Evolutionary conservation across 2,113 vertebrate species (phyloP).

Genomic region (Uria lomvia): DNA sequence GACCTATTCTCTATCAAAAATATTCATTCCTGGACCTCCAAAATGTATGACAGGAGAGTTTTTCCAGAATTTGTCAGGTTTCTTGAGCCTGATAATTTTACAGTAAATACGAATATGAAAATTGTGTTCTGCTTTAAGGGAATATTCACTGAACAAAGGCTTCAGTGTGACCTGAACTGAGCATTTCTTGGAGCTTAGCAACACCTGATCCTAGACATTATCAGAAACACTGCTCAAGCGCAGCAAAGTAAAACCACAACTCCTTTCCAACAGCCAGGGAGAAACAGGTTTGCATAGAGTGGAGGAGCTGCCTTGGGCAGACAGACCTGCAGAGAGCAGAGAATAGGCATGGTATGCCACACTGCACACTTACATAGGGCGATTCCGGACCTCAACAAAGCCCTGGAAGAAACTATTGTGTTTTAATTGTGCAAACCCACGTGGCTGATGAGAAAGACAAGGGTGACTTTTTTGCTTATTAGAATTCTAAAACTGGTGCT

Average conservation of each 20-base stretch:
- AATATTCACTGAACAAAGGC: not conserved
- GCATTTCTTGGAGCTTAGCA: not conserved
- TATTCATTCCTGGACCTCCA: not conserved
- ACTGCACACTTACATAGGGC: not conserved
- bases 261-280: not conserved
- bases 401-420: slow-evolving; percentile 60
- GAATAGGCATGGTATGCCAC: slow-evolving; percentile 3
- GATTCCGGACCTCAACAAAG: slow-evolving; percentile 41
- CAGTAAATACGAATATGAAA: not conserved
- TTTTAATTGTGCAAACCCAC: slow-evolving; percentile 70
- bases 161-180: not conserved
- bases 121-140: not conserved
- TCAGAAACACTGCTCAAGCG: not conserved
- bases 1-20: not conserved
- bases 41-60: not conserved
- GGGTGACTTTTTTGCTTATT: not conserved
- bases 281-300: not conserved
- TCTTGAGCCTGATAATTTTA: not conserved
- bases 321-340: slow-evolving; percentile 16
- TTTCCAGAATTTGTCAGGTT: not conserved
- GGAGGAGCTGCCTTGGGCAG: not conserved
- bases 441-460: slow-evolving; percentile 58
- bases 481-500: not conserved
- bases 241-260: not conserved
- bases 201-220: not conserved